These are phyloP conservation scores for Parochlus steinenii DNA, from an alignment of 2,888 invertebrate genomes.

Conservation along the genomic window DNA sequence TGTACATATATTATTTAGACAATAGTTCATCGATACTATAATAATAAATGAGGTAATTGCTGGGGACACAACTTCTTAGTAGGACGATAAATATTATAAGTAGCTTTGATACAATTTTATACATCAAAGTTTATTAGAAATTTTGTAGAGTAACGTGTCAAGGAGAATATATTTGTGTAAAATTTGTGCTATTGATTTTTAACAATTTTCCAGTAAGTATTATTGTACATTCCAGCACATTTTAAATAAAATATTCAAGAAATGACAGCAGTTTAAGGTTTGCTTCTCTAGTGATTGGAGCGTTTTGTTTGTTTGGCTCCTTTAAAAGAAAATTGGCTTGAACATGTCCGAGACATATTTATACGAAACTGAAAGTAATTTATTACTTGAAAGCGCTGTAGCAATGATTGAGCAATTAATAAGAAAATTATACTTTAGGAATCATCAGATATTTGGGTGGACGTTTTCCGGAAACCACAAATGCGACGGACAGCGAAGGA, in stretches of 20 bases:
- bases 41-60: too few relatives aligned
- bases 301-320: background rate
- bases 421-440: too few relatives aligned
- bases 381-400: background rate
- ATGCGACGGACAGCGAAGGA: constrained; percentile 59
- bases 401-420: constrained; percentile 1
- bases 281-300: constrained; percentile 9
- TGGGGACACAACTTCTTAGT: too few relatives aligned
- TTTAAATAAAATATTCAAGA: constrained; percentile 1
- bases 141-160: too few relatives aligned
- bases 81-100: too few relatives aligned
- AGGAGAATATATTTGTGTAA: too few relatives aligned
- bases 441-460: constrained; percentile 44
- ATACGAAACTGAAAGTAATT: constrained; percentile 10
- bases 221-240: background rate
- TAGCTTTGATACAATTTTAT: too few relatives aligned
- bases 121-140: too few relatives aligned
- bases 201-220: too few relatives aligned
- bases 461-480: constrained; percentile 75
- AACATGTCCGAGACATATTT: background rate
- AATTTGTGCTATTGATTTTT: too few relatives aligned
- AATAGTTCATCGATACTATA: too few relatives aligned
- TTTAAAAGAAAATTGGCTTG: background rate
- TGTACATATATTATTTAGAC: too few relatives aligned
- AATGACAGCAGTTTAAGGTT: constrained; percentile 6